Base-by-base conservation (phyloP, 2,888 invertebrate genomes). In the Meteorus colon region DNA sequence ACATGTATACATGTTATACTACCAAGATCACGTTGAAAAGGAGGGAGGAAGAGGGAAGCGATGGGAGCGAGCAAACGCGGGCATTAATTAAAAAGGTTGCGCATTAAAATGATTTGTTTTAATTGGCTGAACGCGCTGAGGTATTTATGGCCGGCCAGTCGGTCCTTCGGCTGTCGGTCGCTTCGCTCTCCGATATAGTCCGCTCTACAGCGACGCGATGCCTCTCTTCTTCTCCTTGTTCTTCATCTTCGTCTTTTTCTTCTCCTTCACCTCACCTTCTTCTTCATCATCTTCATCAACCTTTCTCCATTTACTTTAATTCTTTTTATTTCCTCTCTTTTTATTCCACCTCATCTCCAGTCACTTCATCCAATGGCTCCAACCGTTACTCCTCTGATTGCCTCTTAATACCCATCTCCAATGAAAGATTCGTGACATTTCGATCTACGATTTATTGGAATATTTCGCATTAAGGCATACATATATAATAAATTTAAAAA, bases 31-130 rank as follows among this genome's bases (percentile, higher is more conserved):
- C 45, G 34, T 76, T 79, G 55, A 73, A 80, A 81, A 78, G 72
- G 78, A 34, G 69, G 37, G 60, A 55, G 74, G 73, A 83, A 82
- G 75, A 74, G 74, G 73, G 74, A 83, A 82, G 84, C 83, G 86
- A 86, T 83, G 86, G 85, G 85, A 84, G 85, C 81, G 86, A 87
- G 83, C 84, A 83, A 86, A 86, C 86, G 84, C 85, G 86, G 83
- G 87, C 88, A 89, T 89, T 89, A 89, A 89, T 89, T 89, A 89
- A 89, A 89, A 89, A 89, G 88, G 89, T 89, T 89, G 89, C 87
- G 88, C 89, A 89, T 89, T 89, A 89, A 89, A 89, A 89, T 89
- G 89, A 89, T 89, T 89, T 89, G 89, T 89, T 89, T 89, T 89
- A 89, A 89, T 89, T 89, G 89, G 89, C 86, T 87, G 88, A 89